Percentiles rank a stretch among this genome's conserved stretches.
Evolutionary conservation across 2,797 vertebrate genomes (phyloP).

Genomic region (Microhierax caerulescens): DNA sequence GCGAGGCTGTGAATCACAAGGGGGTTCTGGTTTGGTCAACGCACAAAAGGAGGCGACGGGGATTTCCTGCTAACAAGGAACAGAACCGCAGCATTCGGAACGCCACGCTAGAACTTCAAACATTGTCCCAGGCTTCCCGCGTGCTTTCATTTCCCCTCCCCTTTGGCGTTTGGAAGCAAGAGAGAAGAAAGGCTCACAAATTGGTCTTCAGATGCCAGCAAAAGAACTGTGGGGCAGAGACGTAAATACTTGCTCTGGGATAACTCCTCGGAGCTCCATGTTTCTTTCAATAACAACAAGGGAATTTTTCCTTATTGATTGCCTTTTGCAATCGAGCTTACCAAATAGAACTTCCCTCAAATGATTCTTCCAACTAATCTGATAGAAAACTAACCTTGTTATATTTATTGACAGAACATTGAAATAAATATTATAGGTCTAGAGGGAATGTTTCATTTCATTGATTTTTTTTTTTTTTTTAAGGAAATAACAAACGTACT

Average conservation of each 20-base stretch:
- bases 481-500: slow-evolving; percentile 83
- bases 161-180: neutral
- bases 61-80: neutral
- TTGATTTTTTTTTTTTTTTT: slow-evolving; percentile 81
- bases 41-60: neutral
- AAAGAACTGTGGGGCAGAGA: neutral
- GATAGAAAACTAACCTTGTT: slow-evolving; percentile 92
- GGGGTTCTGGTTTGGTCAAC: neutral
- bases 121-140: neutral
- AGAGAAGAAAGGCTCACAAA: neutral
- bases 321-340: slow-evolving; percentile 86
- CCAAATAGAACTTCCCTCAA: slow-evolving; percentile 87
- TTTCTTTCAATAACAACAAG: slow-evolving; percentile 49
- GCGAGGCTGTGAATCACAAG: neutral
- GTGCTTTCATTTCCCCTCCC: neutral
- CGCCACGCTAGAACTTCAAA: fast-evolving
- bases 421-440: slow-evolving; percentile 91
- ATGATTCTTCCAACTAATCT: slow-evolving; percentile 85
- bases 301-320: slow-evolving; percentile 74
- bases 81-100: neutral
- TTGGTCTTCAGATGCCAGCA: neutral
- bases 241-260: slow-evolving; percentile 12
- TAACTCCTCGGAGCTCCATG: slow-evolving; percentile 40
- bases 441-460: slow-evolving; percentile 84
- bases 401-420: slow-evolving; percentile 94